Evolutionary conservation across 2,888 invertebrate genomes (phyloP).

Genomic region (Euplagia quadripunctaria): DNA sequence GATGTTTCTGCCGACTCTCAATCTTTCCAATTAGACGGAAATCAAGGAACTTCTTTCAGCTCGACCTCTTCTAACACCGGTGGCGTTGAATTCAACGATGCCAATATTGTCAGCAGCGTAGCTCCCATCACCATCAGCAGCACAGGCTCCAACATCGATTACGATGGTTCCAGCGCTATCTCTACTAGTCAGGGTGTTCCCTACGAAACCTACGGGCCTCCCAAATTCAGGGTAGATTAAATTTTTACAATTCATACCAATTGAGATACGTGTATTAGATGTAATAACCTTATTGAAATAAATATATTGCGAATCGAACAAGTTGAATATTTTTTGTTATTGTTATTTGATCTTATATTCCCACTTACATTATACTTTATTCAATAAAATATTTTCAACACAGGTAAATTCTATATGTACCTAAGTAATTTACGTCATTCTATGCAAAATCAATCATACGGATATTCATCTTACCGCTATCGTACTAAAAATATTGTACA

Average conservation of each 20-base stretch:
- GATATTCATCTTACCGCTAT: no score
- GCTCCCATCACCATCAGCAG: conserved; percentile 43
- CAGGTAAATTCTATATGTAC: no score
- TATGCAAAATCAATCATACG: no score
- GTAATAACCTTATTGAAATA: conserved; percentile 25
- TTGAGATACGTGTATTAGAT: conserved; percentile 30
- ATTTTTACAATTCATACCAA: conserved; percentile 32
- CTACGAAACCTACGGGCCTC: conserved; percentile 78
- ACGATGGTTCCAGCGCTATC: conserved; percentile 59
- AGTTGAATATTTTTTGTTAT: neutral
- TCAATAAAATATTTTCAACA: no score
- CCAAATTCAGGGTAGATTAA: conserved; percentile 69
- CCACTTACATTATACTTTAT: no score
- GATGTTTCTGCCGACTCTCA: conserved; percentile 22
- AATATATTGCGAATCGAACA: conserved; percentile 20
- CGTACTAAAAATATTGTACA: no score
- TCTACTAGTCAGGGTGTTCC: conserved; percentile 80
- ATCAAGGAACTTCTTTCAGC: conserved; percentile 4
- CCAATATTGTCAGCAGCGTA: conserved; percentile 34
- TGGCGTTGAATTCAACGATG: conserved; percentile 21
- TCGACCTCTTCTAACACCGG: conserved; percentile 25
- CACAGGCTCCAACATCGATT: conserved; percentile 51
- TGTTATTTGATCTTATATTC: no score
- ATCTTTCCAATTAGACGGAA: conserved; percentile 17
- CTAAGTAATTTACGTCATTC: no score